A percentile compares a stretch with the other conserved stretches of the same genome.
These are phyloP conservation scores for Dendrophyllia cribrosa DNA, from an alignment of 64 coral and sea anemone species.

Conservation along the genomic window DNA sequence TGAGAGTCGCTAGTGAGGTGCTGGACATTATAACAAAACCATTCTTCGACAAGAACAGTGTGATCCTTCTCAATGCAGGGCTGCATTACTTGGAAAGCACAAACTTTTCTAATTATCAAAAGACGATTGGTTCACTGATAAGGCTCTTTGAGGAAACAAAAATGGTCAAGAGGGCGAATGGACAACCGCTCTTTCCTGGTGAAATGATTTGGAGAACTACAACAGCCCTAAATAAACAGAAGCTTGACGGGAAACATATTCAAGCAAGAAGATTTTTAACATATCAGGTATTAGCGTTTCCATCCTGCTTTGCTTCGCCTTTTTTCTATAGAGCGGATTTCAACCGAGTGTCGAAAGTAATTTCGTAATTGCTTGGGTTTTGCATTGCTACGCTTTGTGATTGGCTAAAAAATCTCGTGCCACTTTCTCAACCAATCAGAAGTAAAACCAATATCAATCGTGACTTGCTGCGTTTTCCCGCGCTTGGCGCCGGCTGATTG, in stretches of 20 bases:
- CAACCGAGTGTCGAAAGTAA: too few species aligned
- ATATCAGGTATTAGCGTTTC: conserved; percentile 49
- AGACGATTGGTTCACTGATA: conserved; percentile 60
- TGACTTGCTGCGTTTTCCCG: too few species aligned
- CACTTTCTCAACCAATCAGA: too few species aligned
- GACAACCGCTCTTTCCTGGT: conserved; percentile 74
- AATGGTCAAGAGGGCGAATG: conserved; percentile 13
- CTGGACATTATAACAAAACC: conserved; percentile 77
- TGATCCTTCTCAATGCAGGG: conserved; percentile 79
- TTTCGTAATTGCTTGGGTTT: too few species aligned
- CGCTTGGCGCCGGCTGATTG: too few species aligned
- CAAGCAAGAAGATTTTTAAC: conserved; percentile 84
- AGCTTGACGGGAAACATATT: conserved; percentile 81
- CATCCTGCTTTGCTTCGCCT: background rate
- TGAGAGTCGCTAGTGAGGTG: conserved; percentile 76
- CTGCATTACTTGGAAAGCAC: conserved; percentile 93
- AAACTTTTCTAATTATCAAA: conserved; percentile 90
- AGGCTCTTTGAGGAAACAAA: conserved; percentile 67
- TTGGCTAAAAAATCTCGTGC: too few species aligned
- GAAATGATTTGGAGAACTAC: conserved; percentile 89
- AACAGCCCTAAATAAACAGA: conserved; percentile 84
- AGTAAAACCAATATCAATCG: too few species aligned
- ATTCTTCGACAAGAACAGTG: conserved; percentile 77
- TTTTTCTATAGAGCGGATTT: background rate
- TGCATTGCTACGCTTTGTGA: too few species aligned